Evolutionary conservation across 1,140 invertebrate genomes (phyloP), one percentile per base, ranked within the genome.

Genomic region (Ceratina australensis): DNA sequence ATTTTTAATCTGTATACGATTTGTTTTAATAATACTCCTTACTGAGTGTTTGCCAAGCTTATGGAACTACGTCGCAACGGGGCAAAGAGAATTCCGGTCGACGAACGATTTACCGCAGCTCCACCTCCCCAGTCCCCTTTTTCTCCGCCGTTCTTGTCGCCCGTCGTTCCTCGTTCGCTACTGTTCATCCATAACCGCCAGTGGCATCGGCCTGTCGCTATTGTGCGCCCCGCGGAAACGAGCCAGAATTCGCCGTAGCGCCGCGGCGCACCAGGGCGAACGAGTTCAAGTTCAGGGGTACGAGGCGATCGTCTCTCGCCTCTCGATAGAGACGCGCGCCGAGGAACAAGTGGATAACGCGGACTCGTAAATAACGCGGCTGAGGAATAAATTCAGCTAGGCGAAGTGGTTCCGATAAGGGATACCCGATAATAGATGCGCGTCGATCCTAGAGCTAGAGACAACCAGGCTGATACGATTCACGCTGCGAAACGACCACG

Each of bases 251-350:
- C 80, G 22, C 52, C 49, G 16, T n/a, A 18, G 33, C 42, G 50
- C 52, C 50, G 68, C 63, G 50, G 72, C 64, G 64, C 67, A 28
- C 20, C 5, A 12, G 26, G 28, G 4, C 26, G 73, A 76, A 69
- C 60, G 80, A 78, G 79, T 88, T 88, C 86, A 89, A 89, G 87
- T 87, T 89, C 86, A 87, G 28, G 83, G 81, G 82, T 85, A 65
- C 83, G 72, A 72, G 80, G 67, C 50, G 54, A 73, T 85, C 68
- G 56, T 10, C 47, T 74, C 54, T 59, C 64, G 20, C 65, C 16
- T 26, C 13, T 28, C 24, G 72, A 83, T 83, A 72, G 72, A 83
- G 81, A 83, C 65, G 52, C 33, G 63, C 68, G 69, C 80, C 81
- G 67, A 54, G 78, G 77, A 80, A 83, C 83, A 84, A 85, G 83